These are phyloP conservation scores for Aplysia californica DNA, from an alignment of 1,140 invertebrate species.

Conservation along the genomic window DNA sequence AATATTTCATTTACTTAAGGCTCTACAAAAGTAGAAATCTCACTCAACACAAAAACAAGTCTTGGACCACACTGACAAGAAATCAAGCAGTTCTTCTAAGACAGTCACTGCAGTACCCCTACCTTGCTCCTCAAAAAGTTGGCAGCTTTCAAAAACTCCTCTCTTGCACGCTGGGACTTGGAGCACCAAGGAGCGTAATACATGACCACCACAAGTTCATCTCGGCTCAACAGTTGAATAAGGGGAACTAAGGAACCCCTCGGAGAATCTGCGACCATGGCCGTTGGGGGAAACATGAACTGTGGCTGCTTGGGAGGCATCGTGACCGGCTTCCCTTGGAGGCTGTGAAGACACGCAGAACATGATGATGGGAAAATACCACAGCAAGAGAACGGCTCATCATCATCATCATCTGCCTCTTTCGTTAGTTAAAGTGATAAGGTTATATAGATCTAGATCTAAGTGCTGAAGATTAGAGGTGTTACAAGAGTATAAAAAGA, in stretches of 20 bases:
- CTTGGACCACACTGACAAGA: too few species aligned
- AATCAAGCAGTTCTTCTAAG: too few species aligned
- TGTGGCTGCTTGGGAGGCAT: conserved; percentile 42
- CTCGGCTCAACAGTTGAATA: conserved; percentile 40
- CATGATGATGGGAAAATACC: not conserved
- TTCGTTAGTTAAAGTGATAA: not conserved
- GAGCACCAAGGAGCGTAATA: conserved; percentile 93
- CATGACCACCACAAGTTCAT: conserved; percentile 77
- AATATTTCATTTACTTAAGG: not conserved
- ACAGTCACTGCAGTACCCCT: too few species aligned
- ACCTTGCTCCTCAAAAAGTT: conserved; percentile 78
- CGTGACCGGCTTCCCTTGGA: conserved; percentile 44
- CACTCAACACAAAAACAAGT: not conserved
- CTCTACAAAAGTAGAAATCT: not conserved
- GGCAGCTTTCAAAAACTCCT: conserved; percentile 81
- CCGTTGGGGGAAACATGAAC: conserved; percentile 49
- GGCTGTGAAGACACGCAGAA: conserved; percentile 26
- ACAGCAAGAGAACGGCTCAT: not conserved
- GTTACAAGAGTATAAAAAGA: conserved; percentile 5
- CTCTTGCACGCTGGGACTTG: conserved; percentile 77
- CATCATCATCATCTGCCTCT: not conserved
- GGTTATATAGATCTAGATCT: too few species aligned
- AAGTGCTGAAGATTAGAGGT: too few species aligned
- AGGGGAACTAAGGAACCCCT: conserved; percentile 50
- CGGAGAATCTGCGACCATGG: conserved; percentile 50